Base-by-base conservation (phyloP, 2,888 invertebrate species). In the Parapristionchus giblindavisi region DNA sequence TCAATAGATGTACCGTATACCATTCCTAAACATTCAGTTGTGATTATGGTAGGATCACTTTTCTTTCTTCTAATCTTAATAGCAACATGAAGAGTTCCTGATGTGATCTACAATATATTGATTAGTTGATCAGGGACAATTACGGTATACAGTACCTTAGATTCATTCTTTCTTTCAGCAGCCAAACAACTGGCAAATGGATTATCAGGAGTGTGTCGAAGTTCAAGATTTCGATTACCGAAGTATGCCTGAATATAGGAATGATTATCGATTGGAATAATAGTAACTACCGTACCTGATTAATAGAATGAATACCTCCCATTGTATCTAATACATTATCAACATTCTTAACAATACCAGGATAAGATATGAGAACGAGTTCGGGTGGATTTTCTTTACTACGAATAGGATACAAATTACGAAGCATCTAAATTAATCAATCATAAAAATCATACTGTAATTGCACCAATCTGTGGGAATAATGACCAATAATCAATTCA, bases 131-230 rank as follows among this genome's bases (percentile, higher is more conserved):
- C n/a, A n/a, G n/a, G n/a, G n/a, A n/a, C n/a, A n/a, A n/a, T n/a
- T n/a, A n/a, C n/a, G n/a, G n/a, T n/a, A n/a, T n/a, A n/a, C n/a
- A n/a, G n/a, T 32, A 83, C 79, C 60, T 73, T 76, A 24, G 77
- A 71, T 54, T 82, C 81, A 21, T 40, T 74, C 51, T 79, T 82
- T 38, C 78, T 70, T 48, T 86, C 85, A 0, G 85, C 78, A 54
- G 79, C 61, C 85, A 93, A 68, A 34, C 79, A 76, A 52, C 80
- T 82, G 3, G 85, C 80, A 70, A 82, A 87, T 21, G 83, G 80
- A 76, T 87, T 87, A 6, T 81, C 80, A 2, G 84, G 85, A 3
- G 81, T 84, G 75, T 83, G 84, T 24, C 81, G 81, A 34, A 87
- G 71, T 66, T 85, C 84, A 17, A 86, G 65, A 0, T 77, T 52